phyloP scores from a whole-genome alignment of 2,113 vertebrate species.

The Brachyhypopomus occidentalis region DNA sequence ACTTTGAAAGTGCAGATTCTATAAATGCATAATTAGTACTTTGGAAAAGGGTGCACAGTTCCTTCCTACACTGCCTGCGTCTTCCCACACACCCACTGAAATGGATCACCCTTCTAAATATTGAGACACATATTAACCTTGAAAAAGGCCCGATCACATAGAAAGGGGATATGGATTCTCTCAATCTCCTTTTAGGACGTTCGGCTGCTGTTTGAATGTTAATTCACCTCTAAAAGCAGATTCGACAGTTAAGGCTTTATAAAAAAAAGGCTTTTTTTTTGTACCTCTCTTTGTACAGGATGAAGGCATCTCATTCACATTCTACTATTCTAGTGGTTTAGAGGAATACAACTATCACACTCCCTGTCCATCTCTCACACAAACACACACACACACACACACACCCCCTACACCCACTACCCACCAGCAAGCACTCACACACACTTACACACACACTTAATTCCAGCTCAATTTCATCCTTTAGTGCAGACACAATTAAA shows the following conservation, averaged over 20 bases:
- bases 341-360: constrained; percentile 55
- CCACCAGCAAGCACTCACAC: constrained; percentile 1
- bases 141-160: constrained; percentile 20
- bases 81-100: not conserved
- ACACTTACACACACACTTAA: constrained; percentile 38
- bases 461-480: constrained; percentile 72
- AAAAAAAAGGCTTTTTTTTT: not conserved
- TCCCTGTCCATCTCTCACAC: constrained; percentile 21
- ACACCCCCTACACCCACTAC: not conserved
- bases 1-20: no score
- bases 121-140: not conserved
- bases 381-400: not conserved
- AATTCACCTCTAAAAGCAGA: constrained; percentile 21
- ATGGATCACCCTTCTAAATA: constrained; percentile 11
- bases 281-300: not conserved
- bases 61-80: not conserved
- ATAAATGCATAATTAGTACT: no score
- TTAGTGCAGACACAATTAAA: constrained; percentile 71
- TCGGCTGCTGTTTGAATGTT: constrained; percentile 20
- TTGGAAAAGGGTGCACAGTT: no score
- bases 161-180: constrained; percentile 28
- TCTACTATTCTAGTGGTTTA: constrained; percentile 49
- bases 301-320: constrained; percentile 50
- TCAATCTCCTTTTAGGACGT: constrained; percentile 23
- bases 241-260: not conserved